Base-by-base conservation (phyloP, 1,140 invertebrate species). In the Ips nitidus region DNA sequence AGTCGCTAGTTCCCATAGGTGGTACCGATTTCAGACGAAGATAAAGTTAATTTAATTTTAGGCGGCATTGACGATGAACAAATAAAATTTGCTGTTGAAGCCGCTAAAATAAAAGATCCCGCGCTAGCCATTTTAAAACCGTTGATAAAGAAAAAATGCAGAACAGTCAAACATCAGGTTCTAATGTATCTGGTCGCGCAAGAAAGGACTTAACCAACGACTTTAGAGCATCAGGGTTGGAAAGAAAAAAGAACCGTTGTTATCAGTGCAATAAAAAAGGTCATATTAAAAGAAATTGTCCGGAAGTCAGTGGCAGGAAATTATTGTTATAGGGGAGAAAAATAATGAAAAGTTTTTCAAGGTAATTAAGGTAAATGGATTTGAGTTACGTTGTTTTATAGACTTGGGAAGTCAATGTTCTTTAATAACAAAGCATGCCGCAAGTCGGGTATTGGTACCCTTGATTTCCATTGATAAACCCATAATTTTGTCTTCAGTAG, bases 1-100 rank as follows among this genome's bases (percentile, higher is more conserved):
- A n/a, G n/a, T n/a, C n/a, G n/a, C n/a, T n/a, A n/a, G n/a, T n/a
- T n/a, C n/a, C n/a, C n/a, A n/a, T n/a, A n/a, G n/a, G n/a, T n/a
- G n/a, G n/a, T n/a, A n/a, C n/a, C n/a, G n/a, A n/a, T n/a, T n/a
- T 72, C 22, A 52, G 36, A 55, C 4, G 52, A 58, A 59, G 72
- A 73, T 52, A 61, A 62, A 65, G 55, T 71, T 1, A 71, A 64
- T 73, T 66, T 73, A 58, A 71, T 73, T 7, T 41, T 73, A 53
- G 64, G 65, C 1, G 65, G 47, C 7, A 73, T 73, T 52, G 40
- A 53, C 8, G 52, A 73, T 52, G 37, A 67, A 37, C 69, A 73
- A 62, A 71, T 73, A 47, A 56, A 53, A 60, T 71, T 73, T 62
- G 59, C 72, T 6, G 64, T 73, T 1, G 69, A 71, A 58, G 65